phyloP scores from a whole-genome alignment of 1,140 invertebrate genomes.

The Bombus picipes region DNA sequence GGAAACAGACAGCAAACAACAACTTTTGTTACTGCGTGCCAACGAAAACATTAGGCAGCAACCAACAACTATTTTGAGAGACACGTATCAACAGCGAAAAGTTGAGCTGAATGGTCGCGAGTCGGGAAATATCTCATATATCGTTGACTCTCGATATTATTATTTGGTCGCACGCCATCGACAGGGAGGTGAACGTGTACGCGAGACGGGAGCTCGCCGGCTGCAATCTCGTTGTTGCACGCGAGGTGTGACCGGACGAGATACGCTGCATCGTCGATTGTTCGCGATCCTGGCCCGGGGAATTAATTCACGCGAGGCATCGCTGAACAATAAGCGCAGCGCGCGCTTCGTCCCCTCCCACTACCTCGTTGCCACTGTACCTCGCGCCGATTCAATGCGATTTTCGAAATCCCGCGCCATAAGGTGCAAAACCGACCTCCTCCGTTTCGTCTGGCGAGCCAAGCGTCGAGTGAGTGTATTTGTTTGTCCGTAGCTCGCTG shows the following conservation, averaged over 20 bases:
- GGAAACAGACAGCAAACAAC: no score
- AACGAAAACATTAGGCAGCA: no score
- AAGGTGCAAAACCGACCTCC: slow-evolving; percentile 60
- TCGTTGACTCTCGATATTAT: slow-evolving; percentile 49
- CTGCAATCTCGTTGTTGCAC: slow-evolving; percentile 71
- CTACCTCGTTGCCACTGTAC: no score
- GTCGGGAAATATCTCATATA: no score
- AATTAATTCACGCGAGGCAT: slow-evolving; percentile 64
- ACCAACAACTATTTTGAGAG: no score
- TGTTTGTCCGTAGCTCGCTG: slow-evolving; percentile 63
- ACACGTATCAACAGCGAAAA: no score
- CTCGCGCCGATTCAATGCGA: slow-evolving; percentile 62
- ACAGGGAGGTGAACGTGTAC: neutral
- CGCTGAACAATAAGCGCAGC: slow-evolving; percentile 49
- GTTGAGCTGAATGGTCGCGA: neutral
- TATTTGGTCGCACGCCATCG: slow-evolving; percentile 33
- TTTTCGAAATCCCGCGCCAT: slow-evolving; percentile 71
- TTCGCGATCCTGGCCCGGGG: slow-evolving; percentile 63
- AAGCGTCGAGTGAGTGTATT: slow-evolving; percentile 56
- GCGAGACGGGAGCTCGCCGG: slow-evolving; percentile 30
- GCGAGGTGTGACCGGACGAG: slow-evolving; percentile 69
- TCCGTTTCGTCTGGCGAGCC: slow-evolving; percentile 47
- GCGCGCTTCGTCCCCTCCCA: no score
- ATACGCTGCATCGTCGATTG: slow-evolving; percentile 68
- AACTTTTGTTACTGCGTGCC: no score